These are phyloP conservation scores for Menidia beryllina DNA, from an alignment of 2,113 vertebrate genomes.

Conservation along the genomic window DNA sequence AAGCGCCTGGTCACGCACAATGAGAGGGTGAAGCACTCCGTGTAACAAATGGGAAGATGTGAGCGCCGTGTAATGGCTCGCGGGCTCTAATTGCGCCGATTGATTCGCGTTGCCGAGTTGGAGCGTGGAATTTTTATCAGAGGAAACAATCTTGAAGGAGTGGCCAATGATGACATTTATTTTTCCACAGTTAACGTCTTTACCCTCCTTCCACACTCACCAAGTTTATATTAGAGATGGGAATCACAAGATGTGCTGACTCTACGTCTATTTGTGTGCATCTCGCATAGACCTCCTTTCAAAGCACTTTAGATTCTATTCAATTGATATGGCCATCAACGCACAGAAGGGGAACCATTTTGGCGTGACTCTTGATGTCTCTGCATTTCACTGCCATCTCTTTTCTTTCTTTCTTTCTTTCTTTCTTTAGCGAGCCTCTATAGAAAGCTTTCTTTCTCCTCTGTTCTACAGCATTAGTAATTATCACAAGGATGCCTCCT, in stretches of 20 bases:
- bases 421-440: conserved; percentile 45
- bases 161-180: conserved; percentile 76
- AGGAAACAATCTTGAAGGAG: conserved; percentile 61
- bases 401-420: conserved; percentile 9
- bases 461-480: conserved; percentile 66
- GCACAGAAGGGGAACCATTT: conserved; percentile 63
- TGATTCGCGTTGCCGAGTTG: conserved; percentile 67
- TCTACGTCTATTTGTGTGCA: conserved; percentile 20
- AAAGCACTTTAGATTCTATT: conserved; percentile 72
- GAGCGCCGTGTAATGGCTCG: conserved; percentile 64
- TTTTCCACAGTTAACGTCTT: conserved; percentile 76
- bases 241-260: conserved; percentile 72
- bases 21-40: conserved; percentile 47
- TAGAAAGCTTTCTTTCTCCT: conserved; percentile 57
- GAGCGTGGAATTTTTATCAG: conserved; percentile 72
- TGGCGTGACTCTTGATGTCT: conserved; percentile 68
- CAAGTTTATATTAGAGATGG: conserved; percentile 74
- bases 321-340: conserved; percentile 74
- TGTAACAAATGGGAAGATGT: conserved; percentile 64
- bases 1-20: conserved; percentile 55
- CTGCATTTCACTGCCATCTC: conserved; percentile 57
- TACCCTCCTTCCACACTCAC: conserved; percentile 33
- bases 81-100: conserved; percentile 69
- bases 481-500: conserved; percentile 66
- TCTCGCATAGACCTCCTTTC: conserved; percentile 58